These are phyloP conservation scores for Pseudachorutes palmiensis DNA, from an alignment of 1,140 invertebrate species.

Conservation along the genomic window DNA sequence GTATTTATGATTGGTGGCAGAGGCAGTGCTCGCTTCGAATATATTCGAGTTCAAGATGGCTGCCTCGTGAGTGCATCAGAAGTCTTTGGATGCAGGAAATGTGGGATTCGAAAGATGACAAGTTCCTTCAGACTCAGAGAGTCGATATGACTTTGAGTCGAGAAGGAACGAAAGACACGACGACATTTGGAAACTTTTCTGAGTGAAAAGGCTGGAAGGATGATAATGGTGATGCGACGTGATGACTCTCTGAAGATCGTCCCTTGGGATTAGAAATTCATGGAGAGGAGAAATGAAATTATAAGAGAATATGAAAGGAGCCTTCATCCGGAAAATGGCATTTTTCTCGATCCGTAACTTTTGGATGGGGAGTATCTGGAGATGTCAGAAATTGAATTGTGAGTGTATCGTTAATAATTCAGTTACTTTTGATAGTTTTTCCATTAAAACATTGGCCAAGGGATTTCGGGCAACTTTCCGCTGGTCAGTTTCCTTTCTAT, in stretches of 20 bases:
- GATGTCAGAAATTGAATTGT: constrained; percentile 30
- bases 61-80: too few relatives aligned
- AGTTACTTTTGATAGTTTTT: constrained; percentile 34
- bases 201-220: neutral
- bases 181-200: neutral
- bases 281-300: neutral
- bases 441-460: constrained; percentile 31
- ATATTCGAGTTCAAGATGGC: too few relatives aligned
- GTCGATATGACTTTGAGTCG: too few relatives aligned
- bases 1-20: too few relatives aligned
- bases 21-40: too few relatives aligned
- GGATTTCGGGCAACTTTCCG: neutral
- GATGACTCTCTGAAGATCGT: constrained; percentile 25
- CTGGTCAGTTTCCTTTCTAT: neutral
- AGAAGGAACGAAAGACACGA: neutral
- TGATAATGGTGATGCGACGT: constrained; percentile 18
- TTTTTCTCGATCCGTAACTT: constrained; percentile 10
- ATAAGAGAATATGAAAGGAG: constrained; percentile 20
- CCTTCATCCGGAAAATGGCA: constrained; percentile 35
- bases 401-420: constrained; percentile 38
- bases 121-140: too few relatives aligned
- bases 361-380: constrained; percentile 14
- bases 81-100: too few relatives aligned
- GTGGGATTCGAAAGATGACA: too few relatives aligned
- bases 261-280: constrained; percentile 25